A percentile compares a stretch with the other conserved stretches of the same genome.
phyloP scores from a whole-genome alignment of 2,797 vertebrate species.

The Chelon auratus region DNA sequence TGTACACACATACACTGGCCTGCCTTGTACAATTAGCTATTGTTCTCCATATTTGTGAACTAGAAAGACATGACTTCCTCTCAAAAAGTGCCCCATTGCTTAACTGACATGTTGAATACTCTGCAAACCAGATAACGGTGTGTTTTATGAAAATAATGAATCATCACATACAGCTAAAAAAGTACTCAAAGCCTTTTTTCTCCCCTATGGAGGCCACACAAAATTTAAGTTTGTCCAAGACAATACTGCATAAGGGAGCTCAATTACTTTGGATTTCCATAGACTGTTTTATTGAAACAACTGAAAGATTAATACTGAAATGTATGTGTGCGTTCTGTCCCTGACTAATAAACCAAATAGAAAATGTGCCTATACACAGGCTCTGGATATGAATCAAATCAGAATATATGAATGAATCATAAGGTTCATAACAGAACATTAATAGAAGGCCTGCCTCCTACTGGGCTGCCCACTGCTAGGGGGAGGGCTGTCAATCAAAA shows the following conservation, averaged over 20 bases:
- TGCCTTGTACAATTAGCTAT: constrained; percentile 15
- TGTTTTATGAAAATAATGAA: background rate
- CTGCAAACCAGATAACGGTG: background rate
- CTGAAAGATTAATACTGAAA: constrained; percentile 2
- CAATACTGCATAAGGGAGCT: constrained; percentile 1
- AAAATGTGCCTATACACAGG: constrained; percentile 19
- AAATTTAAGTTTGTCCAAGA: background rate
- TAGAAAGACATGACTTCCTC: constrained; percentile 1
- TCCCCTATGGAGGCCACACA: background rate
- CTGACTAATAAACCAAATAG: constrained; percentile 13
- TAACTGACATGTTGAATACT: background rate
- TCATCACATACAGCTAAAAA: too few species aligned
- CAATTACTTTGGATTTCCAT: background rate
- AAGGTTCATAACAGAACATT: constrained; percentile 56
- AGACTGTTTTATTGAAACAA: background rate
- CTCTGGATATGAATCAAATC: constrained; percentile 48
- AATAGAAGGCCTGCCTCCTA: constrained; percentile 58
- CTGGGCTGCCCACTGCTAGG: constrained; percentile 60
- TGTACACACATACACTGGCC: background rate
- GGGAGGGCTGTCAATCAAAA: constrained; percentile 67
- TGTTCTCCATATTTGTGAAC: constrained; percentile 8
- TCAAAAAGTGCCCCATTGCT: background rate
- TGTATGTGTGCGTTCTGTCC: constrained; percentile 5
- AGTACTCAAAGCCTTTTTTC: too few species aligned
- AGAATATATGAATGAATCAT: constrained; percentile 64